Conservation (phyloP, 2,888 invertebrate genomes). For the Clitarchus hookeri region DNA sequence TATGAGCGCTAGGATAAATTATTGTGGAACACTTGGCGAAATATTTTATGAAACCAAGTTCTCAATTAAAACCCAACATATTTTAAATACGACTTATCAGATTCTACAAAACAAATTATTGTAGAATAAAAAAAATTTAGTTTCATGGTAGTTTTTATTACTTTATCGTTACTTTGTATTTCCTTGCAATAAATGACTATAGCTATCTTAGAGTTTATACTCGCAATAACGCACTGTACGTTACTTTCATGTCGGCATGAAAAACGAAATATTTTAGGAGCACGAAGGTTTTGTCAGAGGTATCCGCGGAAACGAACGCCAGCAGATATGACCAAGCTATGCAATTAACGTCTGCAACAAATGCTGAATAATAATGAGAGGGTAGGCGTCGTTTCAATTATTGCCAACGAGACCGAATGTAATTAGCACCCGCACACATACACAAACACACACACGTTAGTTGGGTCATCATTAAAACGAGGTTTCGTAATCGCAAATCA, state of each 20-base stretch:
- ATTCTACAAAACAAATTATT: too few relatives aligned
- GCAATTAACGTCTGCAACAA: background rate
- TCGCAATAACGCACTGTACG: too few relatives aligned
- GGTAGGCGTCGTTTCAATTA: background rate
- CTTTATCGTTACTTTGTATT: too few relatives aligned
- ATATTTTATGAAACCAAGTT: too few relatives aligned
- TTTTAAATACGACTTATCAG: too few relatives aligned
- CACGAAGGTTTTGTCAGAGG: background rate
- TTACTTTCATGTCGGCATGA: background rate
- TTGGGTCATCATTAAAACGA: conserved; percentile 2
- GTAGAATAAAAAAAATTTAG: too few relatives aligned
- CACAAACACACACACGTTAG: background rate
- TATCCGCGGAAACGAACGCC: background rate
- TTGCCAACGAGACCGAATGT: background rate
- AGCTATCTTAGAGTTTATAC: too few relatives aligned
- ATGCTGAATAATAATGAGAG: background rate
- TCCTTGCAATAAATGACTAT: too few relatives aligned
- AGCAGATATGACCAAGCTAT: background rate
- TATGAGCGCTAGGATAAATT: too few relatives aligned
- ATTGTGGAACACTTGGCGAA: too few relatives aligned
- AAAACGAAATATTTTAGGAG: background rate
- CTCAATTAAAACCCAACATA: too few relatives aligned
- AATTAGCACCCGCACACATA: background rate
- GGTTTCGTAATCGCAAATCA: background rate
- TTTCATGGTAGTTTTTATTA: too few relatives aligned